phyloP scores from a whole-genome alignment of 2,888 invertebrate genomes.

The Malthinus seriepunctatus region DNA sequence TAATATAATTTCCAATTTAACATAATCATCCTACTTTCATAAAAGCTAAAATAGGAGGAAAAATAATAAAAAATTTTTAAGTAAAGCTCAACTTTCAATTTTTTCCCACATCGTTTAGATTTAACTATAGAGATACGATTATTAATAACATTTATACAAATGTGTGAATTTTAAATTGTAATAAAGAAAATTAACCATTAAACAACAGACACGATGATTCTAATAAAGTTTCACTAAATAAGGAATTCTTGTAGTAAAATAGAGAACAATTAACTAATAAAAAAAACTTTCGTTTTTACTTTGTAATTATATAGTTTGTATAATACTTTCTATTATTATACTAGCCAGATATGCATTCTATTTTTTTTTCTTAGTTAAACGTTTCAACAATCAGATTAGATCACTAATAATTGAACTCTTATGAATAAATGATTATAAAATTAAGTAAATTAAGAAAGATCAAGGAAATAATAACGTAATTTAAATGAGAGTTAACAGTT shows the following conservation, averaged over 20 bases:
- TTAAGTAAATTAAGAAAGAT: too few species aligned
- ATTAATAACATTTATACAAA: too few species aligned
- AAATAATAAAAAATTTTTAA: background rate
- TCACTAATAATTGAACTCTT: too few species aligned
- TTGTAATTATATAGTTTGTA: constrained; percentile 8
- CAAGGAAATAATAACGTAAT: too few species aligned
- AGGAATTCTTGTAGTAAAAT: constrained; percentile 11
- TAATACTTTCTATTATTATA: constrained; percentile 12
- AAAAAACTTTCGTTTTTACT: constrained; percentile 14
- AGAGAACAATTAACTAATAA: constrained; percentile 19
- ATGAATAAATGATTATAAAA: too few species aligned
- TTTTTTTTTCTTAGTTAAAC: background rate
- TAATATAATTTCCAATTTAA: too few species aligned
- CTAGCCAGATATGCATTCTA: background rate
- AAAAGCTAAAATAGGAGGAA: background rate
- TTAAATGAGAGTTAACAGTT: too few species aligned
- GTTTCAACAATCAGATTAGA: background rate
- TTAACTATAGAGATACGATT: too few species aligned
- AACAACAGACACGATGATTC: too few species aligned
- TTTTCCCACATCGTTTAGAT: too few species aligned
- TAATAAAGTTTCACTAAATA: constrained; percentile 16
- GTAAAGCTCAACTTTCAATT: background rate
- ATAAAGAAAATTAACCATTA: background rate
- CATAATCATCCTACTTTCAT: too few species aligned
- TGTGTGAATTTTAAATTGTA: too few species aligned